These are phyloP conservation scores for Aspiorhynchus laticeps DNA, from an alignment of 2,113 vertebrate genomes.

Conservation along the genomic window DNA sequence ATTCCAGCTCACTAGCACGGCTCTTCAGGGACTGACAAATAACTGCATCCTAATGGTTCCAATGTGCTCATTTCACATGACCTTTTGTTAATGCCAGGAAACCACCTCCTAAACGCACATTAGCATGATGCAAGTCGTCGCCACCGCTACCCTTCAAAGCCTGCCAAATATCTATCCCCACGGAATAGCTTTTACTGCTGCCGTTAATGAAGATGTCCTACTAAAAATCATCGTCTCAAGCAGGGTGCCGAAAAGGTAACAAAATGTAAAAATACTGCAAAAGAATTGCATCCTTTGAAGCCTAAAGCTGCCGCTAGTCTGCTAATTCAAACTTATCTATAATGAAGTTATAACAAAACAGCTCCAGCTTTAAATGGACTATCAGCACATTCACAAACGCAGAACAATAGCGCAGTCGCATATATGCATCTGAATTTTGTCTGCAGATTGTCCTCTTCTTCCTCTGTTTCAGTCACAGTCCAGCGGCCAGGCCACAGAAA, in stretches of 20 bases:
- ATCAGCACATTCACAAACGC: background rate
- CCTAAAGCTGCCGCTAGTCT: background rate
- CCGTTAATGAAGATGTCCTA: slow-evolving; percentile 42
- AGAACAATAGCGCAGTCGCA: background rate
- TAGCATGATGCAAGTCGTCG: slow-evolving; percentile 41
- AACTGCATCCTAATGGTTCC: slow-evolving; percentile 56
- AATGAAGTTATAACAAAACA: background rate
- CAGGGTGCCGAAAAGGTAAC: slow-evolving; percentile 5
- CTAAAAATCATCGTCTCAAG: slow-evolving; percentile 29
- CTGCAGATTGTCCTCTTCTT: background rate
- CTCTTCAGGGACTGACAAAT: slow-evolving; percentile 50
- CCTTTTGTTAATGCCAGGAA: slow-evolving; percentile 53
- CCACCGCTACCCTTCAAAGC: slow-evolving; percentile 21
- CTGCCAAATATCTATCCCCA: slow-evolving; percentile 40
- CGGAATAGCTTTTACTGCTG: slow-evolving; percentile 37
- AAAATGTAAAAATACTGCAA: slow-evolving; percentile 7
- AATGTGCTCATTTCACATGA: slow-evolving; percentile 55
- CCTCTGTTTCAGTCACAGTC: slow-evolving; percentile 32
- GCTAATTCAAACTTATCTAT: slow-evolving; percentile 6
- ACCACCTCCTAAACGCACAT: slow-evolving; percentile 44
- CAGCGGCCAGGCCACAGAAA: slow-evolving; percentile 39
- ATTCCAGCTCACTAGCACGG: slow-evolving; percentile 45
- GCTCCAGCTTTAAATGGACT: background rate
- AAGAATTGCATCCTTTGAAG: background rate
- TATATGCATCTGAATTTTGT: slow-evolving; percentile 27